Base-by-base conservation (phyloP, 2,113 vertebrate genomes). In the Chaenocephalus aceratus region DNA sequence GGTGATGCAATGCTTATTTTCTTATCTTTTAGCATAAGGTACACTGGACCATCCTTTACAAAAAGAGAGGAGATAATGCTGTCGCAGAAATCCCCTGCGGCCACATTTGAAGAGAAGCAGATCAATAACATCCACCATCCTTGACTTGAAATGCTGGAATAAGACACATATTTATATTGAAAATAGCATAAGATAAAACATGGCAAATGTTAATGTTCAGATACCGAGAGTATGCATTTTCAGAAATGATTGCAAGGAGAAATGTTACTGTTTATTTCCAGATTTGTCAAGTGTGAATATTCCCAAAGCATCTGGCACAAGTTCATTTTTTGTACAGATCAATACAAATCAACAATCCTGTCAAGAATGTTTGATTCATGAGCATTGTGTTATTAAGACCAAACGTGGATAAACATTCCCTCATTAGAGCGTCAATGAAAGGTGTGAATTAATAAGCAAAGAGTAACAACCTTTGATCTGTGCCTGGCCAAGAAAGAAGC, bases 401-500 rank as follows among this genome's bases (percentile, higher is more conserved):
- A 13, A 46, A n/a, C 45, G 23, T 23, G 21, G 48, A 3, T 62
- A 48, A 65, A 64, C 59, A 56, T 7, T 8, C 49, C 15, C 69
- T 30, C 0, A 69, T 8, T 46, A 21, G 26, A 12, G 21, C 56
- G 51, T 7, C 5, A 10, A 14, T 14, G 7, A 60, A 75, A 51
- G n/a, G 11, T 26, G 8, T 16, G 6, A 48, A 58, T 53, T 34
- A 69, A 80, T 53, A 45, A 53, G 74, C 63, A 41, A 63, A 60
- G 26, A 54, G 54, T 34, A 59, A 26, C 23, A 44, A 57, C 58
- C 21, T 30, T 73, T 72, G 56, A 72, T 75, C 46, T 14, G 16
- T 51, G 23, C 21, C 56, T 62, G 44, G 67, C 62, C 44, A 8
- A 56, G 49, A 73, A 75, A 59, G 75, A 81, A 30, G 59, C 30